These are phyloP conservation scores for Stictonetta naevosa DNA, from an alignment of 2,113 vertebrate genomes.

Conservation along the genomic window DNA sequence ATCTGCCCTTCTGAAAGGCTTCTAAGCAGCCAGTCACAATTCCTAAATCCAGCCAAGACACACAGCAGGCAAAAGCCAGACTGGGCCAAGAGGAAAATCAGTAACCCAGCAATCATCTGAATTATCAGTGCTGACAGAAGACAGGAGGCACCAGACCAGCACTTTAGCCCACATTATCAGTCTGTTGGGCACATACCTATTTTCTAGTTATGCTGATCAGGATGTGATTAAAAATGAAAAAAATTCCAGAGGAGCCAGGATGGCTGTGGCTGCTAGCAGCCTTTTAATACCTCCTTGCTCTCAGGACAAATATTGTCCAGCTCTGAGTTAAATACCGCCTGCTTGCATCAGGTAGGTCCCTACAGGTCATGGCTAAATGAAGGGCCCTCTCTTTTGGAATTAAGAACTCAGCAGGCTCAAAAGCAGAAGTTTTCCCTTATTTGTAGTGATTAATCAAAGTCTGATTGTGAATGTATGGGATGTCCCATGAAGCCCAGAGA, in stretches of 20 bases:
- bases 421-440: neutral
- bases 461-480: neutral
- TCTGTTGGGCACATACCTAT: neutral
- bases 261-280: neutral
- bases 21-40: neutral
- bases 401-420: neutral
- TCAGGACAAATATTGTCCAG: neutral
- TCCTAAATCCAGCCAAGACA: neutral
- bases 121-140: neutral
- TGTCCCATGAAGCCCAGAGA: neutral
- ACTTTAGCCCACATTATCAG: neutral
- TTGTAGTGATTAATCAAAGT: neutral
- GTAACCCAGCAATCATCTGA: neutral
- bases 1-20: neutral
- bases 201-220: neutral
- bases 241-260: neutral
- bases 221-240: neutral
- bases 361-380: fast-evolving
- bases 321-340: neutral
- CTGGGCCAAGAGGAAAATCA: neutral
- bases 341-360: neutral
- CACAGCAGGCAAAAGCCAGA: neutral
- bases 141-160: neutral
- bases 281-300: neutral
- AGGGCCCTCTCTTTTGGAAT: neutral